These are phyloP conservation scores for Gonioctena quinquepunctata DNA, from an alignment of 1,140 invertebrate species.

Conservation along the genomic window DNA sequence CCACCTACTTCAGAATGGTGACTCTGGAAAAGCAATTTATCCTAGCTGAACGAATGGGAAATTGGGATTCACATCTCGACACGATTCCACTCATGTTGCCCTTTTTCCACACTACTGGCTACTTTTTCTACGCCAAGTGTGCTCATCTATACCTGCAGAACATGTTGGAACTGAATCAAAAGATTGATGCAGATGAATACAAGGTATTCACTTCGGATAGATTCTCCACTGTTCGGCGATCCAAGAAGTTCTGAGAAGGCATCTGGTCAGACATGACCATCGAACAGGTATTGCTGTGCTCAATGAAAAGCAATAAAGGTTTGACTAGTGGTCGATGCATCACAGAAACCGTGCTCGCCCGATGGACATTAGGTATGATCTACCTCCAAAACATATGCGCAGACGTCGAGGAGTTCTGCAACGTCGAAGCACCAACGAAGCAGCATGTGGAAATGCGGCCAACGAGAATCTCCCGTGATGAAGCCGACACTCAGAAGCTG, in stretches of 20 bases:
- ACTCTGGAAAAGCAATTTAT: slow-evolving; percentile 44
- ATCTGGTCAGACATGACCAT: slow-evolving; percentile 56
- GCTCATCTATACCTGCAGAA: slow-evolving; percentile 56
- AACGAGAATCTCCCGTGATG: background rate
- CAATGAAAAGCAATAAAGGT: slow-evolving; percentile 42
- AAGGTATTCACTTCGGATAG: slow-evolving; percentile 18
- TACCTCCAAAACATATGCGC: slow-evolving; percentile 22
- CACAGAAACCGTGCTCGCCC: slow-evolving; percentile 21
- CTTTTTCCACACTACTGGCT: slow-evolving; percentile 54
- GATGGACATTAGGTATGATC: slow-evolving; percentile 5
- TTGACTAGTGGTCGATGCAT: slow-evolving; percentile 37
- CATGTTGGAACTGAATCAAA: slow-evolving; percentile 47
- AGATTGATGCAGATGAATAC: slow-evolving; percentile 20
- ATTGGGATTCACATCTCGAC: slow-evolving; percentile 51
- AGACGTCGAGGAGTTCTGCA: background rate
- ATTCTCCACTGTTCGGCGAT: slow-evolving; percentile 45
- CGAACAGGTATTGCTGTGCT: slow-evolving; percentile 52
- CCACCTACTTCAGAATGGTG: slow-evolving; percentile 45
- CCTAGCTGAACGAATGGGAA: slow-evolving; percentile 41
- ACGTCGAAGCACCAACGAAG: background rate
- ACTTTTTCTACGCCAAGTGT: slow-evolving; percentile 58
- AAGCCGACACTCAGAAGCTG: background rate
- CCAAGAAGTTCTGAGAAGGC: slow-evolving; percentile 47
- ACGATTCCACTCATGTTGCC: slow-evolving; percentile 52
- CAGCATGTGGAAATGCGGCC: background rate